These are phyloP conservation scores for Eurystomus gularis DNA, from an alignment of 2,113 vertebrate species.

Conservation along the genomic window DNA sequence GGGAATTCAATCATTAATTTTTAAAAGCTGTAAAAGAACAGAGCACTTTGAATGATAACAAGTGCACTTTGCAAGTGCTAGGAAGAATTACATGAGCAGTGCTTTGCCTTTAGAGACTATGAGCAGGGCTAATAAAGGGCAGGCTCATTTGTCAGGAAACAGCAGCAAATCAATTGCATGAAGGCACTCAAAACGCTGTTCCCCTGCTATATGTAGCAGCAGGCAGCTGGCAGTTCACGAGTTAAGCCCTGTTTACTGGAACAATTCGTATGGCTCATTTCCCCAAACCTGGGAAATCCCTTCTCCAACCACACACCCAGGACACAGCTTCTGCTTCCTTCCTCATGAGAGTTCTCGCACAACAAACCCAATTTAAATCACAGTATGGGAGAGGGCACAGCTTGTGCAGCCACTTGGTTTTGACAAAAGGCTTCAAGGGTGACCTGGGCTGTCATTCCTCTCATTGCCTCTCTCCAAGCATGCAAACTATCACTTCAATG, in stretches of 20 bases:
- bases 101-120: not conserved
- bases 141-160: not conserved
- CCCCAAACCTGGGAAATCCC: not conserved
- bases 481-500: not conserved
- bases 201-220: not conserved
- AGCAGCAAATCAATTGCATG: not conserved
- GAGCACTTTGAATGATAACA: not conserved
- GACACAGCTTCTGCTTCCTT: not conserved
- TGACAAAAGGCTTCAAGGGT: not conserved
- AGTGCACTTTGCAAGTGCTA: not conserved
- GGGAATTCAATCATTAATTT: not conserved
- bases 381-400: not conserved
- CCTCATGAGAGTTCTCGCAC: not conserved
- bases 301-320: not conserved
- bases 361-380: not conserved
- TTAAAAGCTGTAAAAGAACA: not conserved
- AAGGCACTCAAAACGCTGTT: not conserved
- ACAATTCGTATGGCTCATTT: not conserved
- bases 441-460: not conserved
- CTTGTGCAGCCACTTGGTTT: accelerated
- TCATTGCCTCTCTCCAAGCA: not conserved
- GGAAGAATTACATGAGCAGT: not conserved
- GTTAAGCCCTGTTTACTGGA: not conserved
- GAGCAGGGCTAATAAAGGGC: not conserved
- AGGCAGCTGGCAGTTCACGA: not conserved